A percentile compares a stretch with the other conserved stretches of the same genome.
Conservation (phyloP, 2,888 invertebrate genomes). For the Eulithis prunata region DNA sequence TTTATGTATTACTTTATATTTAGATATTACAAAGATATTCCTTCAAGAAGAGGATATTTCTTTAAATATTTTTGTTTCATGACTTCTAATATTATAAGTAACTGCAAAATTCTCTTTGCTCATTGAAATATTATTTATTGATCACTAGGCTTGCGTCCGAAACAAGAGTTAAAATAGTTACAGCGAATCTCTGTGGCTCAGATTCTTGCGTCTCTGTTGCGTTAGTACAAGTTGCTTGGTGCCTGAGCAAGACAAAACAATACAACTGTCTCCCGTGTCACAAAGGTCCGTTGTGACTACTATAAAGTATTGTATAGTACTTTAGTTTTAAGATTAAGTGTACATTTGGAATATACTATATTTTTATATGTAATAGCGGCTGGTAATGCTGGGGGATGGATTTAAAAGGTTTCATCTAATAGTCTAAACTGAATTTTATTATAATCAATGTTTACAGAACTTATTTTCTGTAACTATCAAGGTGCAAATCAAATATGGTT, state of each 20-base stretch:
- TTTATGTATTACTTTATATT: too few species aligned
- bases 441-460: not conserved
- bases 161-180: not conserved
- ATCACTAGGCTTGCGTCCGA: conserved; percentile 22
- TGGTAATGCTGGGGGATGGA: conserved; percentile 19
- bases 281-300: conserved; percentile 1
- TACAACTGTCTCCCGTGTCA: not conserved
- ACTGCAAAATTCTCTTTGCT: not conserved
- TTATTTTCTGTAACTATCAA: too few species aligned
- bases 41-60: too few species aligned
- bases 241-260: not conserved
- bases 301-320: conserved; percentile 13
- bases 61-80: too few species aligned
- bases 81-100: too few species aligned
- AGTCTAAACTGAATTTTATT: not conserved
- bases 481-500: too few species aligned
- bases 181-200: not conserved
- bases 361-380: conserved; percentile 44
- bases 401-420: not conserved
- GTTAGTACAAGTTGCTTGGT: not conserved
- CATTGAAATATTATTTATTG: conserved; percentile 1
- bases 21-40: too few species aligned
- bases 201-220: not conserved
- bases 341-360: conserved; percentile 37
- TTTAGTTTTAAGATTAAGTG: conserved; percentile 34